phyloP scores from a whole-genome alignment of 2,113 vertebrate species.

The Corydoras maculifer region DNA sequence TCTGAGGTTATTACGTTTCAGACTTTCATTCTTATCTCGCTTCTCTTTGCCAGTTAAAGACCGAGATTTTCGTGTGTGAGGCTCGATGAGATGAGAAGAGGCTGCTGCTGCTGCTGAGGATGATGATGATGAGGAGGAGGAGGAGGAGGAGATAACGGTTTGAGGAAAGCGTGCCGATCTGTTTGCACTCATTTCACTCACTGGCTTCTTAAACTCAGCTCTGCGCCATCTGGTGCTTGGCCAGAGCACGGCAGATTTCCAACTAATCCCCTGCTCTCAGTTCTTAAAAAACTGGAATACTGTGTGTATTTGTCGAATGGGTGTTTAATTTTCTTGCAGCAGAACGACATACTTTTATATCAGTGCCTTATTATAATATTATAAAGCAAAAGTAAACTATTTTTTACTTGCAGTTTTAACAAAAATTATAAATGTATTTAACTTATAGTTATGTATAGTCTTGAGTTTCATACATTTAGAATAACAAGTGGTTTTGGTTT shows the following conservation, averaged over 20 bases:
- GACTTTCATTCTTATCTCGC: conserved; percentile 34
- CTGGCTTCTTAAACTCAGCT: conserved; percentile 60
- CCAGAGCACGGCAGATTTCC: conserved; percentile 67
- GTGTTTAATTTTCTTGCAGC: no score
- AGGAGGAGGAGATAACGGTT: conserved; percentile 77
- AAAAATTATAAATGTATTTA: no score
- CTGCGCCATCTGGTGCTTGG: conserved; percentile 76
- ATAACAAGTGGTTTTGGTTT: no score
- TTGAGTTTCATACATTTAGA: no score
- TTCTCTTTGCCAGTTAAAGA: conserved; percentile 54
- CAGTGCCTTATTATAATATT: neutral
- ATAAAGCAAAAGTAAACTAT: neutral
- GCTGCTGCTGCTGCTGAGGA: conserved; percentile 61
- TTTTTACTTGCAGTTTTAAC: no score
- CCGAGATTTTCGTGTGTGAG: conserved; percentile 69
- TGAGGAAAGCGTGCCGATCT: conserved; percentile 69
- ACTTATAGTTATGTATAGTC: no score
- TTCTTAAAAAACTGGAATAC: conserved; percentile 46
- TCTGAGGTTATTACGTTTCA: conserved; percentile 55
- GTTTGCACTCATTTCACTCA: conserved; percentile 64
- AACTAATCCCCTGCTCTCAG: conserved; percentile 61
- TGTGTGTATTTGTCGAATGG: neutral
- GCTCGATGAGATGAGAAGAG: conserved; percentile 58
- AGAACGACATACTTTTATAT: no score
- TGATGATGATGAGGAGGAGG: conserved; percentile 67